Evolutionary conservation across 2,797 vertebrate genomes (phyloP).

Genomic region (Pseudochaenichthys georgianus): DNA sequence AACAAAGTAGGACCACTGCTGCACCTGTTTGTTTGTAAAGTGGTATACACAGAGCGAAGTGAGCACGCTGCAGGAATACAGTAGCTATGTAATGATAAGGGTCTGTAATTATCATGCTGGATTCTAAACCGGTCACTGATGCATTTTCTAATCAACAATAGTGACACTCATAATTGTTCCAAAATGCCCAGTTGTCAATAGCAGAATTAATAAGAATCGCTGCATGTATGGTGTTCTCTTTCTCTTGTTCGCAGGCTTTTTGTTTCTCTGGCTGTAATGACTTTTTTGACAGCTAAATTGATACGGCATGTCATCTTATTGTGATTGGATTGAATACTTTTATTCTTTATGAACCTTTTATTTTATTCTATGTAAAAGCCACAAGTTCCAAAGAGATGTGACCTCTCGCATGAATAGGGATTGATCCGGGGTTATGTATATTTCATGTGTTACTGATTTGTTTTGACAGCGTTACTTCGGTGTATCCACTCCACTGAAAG

Average conservation of each 20-base stretch:
- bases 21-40: slow-evolving; percentile 35
- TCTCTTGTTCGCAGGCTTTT: slow-evolving; percentile 32
- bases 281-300: slow-evolving; percentile 54
- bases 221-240: slow-evolving; percentile 16
- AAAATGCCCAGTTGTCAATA: slow-evolving; percentile 29
- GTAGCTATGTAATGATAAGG: slow-evolving; percentile 32
- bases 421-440: slow-evolving; percentile 58
- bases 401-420: slow-evolving; percentile 44
- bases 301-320: slow-evolving; percentile 38
- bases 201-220: slow-evolving; percentile 34
- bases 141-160: slow-evolving; percentile 25
- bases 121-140: slow-evolving; percentile 41
- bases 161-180: slow-evolving; percentile 26
- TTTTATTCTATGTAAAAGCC: slow-evolving; percentile 38
- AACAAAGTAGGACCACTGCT: slow-evolving; percentile 9
- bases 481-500: slow-evolving; percentile 67
- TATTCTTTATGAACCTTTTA: slow-evolving; percentile 30
- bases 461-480: slow-evolving; percentile 69
- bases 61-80: slow-evolving; percentile 37
- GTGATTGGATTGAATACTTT: slow-evolving; percentile 30
- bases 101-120: slow-evolving; percentile 42
- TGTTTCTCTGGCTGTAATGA: slow-evolving; percentile 36
- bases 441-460: slow-evolving; percentile 74
- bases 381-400: slow-evolving; percentile 34
- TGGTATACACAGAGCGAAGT: slow-evolving; percentile 17